A percentile compares a stretch with the other conserved stretches of the same genome.
These are phyloP conservation scores for Pecten maximus DNA, from an alignment of 2,888 invertebrate species.

Conservation along the genomic window DNA sequence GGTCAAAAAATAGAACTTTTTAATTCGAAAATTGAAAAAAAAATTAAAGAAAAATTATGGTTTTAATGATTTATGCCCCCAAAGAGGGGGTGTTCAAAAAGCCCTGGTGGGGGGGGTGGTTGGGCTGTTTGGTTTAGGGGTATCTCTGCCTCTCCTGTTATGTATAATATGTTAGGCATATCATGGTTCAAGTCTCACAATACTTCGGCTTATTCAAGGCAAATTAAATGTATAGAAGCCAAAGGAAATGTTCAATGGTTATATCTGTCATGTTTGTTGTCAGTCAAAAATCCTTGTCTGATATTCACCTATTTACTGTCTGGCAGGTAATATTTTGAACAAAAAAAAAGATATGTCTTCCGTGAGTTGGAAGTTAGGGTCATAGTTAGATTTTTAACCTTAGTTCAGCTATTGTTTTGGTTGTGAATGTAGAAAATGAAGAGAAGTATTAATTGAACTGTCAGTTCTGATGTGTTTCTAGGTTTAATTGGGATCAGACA, in stretches of 20 bases:
- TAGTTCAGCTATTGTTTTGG: background rate
- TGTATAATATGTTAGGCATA: constrained; percentile 12
- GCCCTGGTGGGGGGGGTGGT: too few relatives aligned
- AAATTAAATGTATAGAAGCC: background rate
- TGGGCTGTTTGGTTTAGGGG: too few relatives aligned
- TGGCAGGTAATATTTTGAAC: background rate
- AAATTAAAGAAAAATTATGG: too few relatives aligned
- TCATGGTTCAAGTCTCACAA: background rate
- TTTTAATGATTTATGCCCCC: too few relatives aligned
- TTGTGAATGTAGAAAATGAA: background rate
- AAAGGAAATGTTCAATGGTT: background rate
- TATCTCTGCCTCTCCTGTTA: background rate
- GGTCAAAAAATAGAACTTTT: too few relatives aligned
- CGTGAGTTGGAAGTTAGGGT: background rate
- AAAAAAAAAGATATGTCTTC: too few relatives aligned
- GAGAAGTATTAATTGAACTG: too few relatives aligned
- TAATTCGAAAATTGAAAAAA: too few relatives aligned
- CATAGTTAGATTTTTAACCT: background rate
- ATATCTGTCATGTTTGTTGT: constrained; percentile 16
- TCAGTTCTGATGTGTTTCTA: too few relatives aligned
- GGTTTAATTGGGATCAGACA: too few relatives aligned
- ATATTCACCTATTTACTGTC: background rate
- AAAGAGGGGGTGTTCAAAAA: too few relatives aligned
- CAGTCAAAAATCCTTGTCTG: background rate
- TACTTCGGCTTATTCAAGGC: background rate